Percentiles rank a stretch among this genome's conserved stretches.
Evolutionary conservation across 2,113 vertebrate genomes (phyloP).

Genomic region (Chlorodrepanis virens): DNA sequence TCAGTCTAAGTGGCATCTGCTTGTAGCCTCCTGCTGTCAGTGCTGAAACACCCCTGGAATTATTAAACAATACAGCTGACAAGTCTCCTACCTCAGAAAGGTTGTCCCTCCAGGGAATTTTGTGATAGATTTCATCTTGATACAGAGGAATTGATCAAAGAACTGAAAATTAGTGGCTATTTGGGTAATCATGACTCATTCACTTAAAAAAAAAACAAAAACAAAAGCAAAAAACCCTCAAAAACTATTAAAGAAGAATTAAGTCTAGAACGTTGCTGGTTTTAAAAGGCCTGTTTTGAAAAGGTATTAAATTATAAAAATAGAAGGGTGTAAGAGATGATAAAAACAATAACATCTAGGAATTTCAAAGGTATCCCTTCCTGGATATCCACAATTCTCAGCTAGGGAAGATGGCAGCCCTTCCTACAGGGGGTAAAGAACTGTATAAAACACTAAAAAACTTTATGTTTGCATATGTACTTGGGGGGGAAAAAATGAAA

Average conservation of each 20-base stretch:
- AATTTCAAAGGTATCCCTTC: background rate
- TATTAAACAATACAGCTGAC: background rate
- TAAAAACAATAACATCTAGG: background rate
- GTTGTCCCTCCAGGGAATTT: background rate
- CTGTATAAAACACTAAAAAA: background rate
- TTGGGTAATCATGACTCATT: background rate
- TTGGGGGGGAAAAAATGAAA: background rate
- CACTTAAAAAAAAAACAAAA: background rate
- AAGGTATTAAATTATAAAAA: background rate
- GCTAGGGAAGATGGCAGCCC: background rate
- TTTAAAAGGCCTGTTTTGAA: background rate
- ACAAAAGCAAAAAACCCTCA: background rate
- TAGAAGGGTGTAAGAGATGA: background rate
- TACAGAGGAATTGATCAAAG: background rate
- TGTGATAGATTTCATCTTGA: background rate
- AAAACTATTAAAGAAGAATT: background rate
- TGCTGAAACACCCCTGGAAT: background rate
- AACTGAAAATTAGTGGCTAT: background rate
- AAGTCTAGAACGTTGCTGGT: background rate
- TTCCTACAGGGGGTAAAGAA: background rate
- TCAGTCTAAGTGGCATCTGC: background rate
- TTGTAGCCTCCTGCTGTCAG: background rate
- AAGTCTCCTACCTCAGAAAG: background rate
- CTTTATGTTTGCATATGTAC: accelerated
- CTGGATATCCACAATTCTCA: background rate